A percentile compares a stretch with the other conserved stretches of the same genome.
These are phyloP conservation scores for Ophion ellenae DNA, from an alignment of 2,888 invertebrate genomes.

Conservation along the genomic window DNA sequence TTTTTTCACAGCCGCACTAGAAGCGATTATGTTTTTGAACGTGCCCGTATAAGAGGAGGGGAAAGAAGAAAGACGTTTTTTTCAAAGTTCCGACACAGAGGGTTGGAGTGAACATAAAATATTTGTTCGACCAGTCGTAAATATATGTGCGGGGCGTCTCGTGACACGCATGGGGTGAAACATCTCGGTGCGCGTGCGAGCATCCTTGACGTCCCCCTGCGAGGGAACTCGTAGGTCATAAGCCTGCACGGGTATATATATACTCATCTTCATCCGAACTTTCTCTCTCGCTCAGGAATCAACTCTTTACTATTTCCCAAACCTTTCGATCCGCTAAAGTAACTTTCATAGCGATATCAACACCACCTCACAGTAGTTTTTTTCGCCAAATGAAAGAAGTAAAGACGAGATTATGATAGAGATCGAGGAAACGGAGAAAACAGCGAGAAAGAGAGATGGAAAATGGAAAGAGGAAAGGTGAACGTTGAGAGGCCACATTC, in stretches of 20 bases:
- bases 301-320: conserved; percentile 39
- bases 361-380: conserved; percentile 53
- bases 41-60: conserved; percentile 5
- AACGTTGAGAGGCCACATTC: conserved; percentile 54
- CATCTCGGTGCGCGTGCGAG: conserved; percentile 53
- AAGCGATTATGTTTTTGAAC: conserved; percentile 29
- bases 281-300: background rate
- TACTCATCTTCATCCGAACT: background rate
- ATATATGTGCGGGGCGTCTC: conserved; percentile 52
- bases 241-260: background rate
- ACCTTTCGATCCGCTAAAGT: conserved; percentile 61
- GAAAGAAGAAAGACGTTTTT: conserved; percentile 16
- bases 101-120: conserved; percentile 70
- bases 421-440: background rate
- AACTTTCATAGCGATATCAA: conserved; percentile 73
- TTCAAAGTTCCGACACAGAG: conserved; percentile 50
- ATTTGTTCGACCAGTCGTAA: conserved; percentile 73
- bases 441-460: conserved; percentile 11
- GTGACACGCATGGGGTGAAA: conserved; percentile 55
- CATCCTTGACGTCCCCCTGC: conserved; percentile 34
- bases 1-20: background rate
- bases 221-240: conserved; percentile 21
- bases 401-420: conserved; percentile 21
- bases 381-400: conserved; percentile 28
- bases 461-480: conserved; percentile 40